Evolutionary conservation across 30 jellyfish, hydroid and myxozoan genomes (phyloP).

Genomic region (Aurelia coerulea): DNA sequence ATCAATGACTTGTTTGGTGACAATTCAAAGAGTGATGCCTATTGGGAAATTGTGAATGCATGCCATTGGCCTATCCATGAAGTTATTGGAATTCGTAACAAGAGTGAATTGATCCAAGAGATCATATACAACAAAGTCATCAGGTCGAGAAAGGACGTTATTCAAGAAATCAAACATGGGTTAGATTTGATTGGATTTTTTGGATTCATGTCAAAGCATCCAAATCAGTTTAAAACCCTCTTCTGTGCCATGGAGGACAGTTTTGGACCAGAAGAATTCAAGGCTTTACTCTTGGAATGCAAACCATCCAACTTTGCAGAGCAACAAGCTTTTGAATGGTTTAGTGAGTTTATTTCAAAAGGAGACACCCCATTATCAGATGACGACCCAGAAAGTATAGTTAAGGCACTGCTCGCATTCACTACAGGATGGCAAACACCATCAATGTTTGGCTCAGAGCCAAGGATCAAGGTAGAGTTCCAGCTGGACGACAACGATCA

Average conservation of each 20-base stretch:
- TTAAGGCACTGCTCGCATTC: slow-evolving; percentile 8
- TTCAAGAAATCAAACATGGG: slow-evolving; percentile 22
- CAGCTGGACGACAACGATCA: slow-evolving; percentile 28
- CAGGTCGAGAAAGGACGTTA: not conserved
- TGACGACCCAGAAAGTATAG: not conserved
- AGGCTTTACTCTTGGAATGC: not conserved
- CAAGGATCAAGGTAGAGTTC: not conserved
- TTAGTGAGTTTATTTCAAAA: not conserved
- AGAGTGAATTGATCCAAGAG: slow-evolving; percentile 11
- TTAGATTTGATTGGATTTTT: slow-evolving; percentile 23
- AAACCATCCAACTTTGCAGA: slow-evolving; percentile 18
- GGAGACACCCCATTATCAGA: not conserved
- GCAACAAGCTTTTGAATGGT: slow-evolving; percentile 25
- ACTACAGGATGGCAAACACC: slow-evolving; percentile 34
- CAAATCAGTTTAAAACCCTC: not conserved
- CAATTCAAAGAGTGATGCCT: slow-evolving; percentile 2
- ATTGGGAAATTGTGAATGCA: slow-evolving; percentile 23
- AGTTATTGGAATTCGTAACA: not conserved
- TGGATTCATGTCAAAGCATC: slow-evolving; percentile 21
- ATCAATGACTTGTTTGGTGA: slow-evolving; percentile 9
- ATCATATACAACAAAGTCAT: not conserved
- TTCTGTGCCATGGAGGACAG: not conserved
- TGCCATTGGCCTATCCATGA: slow-evolving; percentile 30
- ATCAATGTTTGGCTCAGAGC: not conserved
- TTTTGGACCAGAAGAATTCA: slow-evolving; percentile 12